Evolutionary conservation across 1,140 invertebrate genomes (phyloP), one percentile per base, ranked within the genome.

Genomic region (Battus philenor): DNA sequence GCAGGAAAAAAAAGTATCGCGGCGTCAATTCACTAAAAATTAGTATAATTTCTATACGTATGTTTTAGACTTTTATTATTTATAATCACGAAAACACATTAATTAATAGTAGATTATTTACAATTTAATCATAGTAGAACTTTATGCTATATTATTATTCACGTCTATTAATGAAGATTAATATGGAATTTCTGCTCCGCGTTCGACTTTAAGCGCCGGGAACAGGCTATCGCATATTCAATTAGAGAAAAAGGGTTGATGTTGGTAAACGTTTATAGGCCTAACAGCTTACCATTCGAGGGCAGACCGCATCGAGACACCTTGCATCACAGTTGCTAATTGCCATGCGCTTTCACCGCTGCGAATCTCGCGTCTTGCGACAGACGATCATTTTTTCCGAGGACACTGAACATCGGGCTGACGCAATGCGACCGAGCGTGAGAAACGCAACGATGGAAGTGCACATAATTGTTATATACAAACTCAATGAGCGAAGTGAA

Each of bases 301-400:
- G 33, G 33, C 33, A 36, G 5, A 36, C 33, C 15, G 33, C 33
- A 36, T 36, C 33, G 33, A 36, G 33, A 36, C 20, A 16, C 15
- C 9, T 36, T 36, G 33, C 33, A 6, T 36, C 33, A 36, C 16
- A 10, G 15, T 9, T 2, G 33, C 17, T 36, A 36, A 36, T 36
- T 36, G 33, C 33, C 5, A 1, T 5, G 8, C 32, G 32, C 33
- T 36, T 36, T 36, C 33, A 36, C 33, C 17, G 31, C 31, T 13
- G 33, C 33, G 33, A 36, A 36, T 36, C 16, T 13, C 29, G 29
- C n/a, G 15, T 36, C 33, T 36, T 36, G 33, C 33, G 33, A 36
- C 33, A 36, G 33, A 36, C 4, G 33, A 16, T 36, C 17, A 36
- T 36, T 36, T 36, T 36, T 36, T 36, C 33, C 33, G 33, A 36